These are phyloP conservation scores for Epizoanthus illoricatus DNA, from an alignment of 92 coral and sea anemone genomes.

Conservation along the genomic window DNA sequence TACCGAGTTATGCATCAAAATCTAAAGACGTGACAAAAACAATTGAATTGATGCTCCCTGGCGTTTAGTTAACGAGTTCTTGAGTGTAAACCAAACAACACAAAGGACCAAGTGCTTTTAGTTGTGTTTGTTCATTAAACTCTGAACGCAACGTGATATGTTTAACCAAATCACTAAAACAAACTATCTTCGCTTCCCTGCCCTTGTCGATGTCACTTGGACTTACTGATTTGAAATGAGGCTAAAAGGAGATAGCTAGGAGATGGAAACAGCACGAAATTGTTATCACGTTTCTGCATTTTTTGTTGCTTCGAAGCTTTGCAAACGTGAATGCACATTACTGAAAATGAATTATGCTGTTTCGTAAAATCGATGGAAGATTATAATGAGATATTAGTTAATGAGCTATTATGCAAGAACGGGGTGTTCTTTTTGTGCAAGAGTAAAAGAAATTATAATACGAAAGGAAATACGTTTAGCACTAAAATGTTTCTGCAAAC, in stretches of 20 bases:
- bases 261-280: no score
- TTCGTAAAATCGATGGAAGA: not conserved
- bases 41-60: not conserved
- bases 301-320: not conserved
- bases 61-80: conserved; percentile 26
- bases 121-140: conserved; percentile 14
- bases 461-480: not conserved
- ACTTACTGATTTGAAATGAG: not conserved
- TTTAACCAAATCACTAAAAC: not conserved
- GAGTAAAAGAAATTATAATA: conserved; percentile 21
- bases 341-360: conserved; percentile 17
- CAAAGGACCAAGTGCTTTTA: conserved; percentile 32
- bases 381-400: conserved; percentile 32
- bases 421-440: not conserved
- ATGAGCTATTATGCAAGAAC: conserved; percentile 14
- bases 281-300: not conserved
- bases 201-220: not conserved
- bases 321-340: not conserved
- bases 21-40: not conserved
- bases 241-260: no score
- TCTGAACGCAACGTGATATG: not conserved
- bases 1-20: not conserved
- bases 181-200: conserved; percentile 17
- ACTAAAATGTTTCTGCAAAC: not conserved
- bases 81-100: conserved; percentile 34